Conservation (phyloP, 2,113 vertebrate species). For the Campylorhamphus procurvoides region DNA sequence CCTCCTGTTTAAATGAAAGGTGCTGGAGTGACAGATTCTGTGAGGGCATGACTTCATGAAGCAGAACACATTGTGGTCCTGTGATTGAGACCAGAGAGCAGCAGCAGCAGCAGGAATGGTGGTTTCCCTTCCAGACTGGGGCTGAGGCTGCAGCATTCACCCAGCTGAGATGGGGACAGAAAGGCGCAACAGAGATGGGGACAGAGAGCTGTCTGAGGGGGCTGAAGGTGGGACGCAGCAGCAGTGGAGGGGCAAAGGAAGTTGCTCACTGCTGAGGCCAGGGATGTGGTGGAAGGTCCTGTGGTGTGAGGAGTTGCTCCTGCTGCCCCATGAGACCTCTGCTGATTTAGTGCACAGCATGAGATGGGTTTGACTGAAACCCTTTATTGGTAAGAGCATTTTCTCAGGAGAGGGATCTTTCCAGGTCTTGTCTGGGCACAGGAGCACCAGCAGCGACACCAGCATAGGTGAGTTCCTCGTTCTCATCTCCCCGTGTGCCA, state of each 20-base stretch:
- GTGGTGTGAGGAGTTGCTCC: background rate
- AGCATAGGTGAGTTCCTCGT: no score
- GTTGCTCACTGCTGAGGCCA: accelerated
- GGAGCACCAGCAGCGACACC: no score
- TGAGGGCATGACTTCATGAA: no score
- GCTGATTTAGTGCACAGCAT: background rate
- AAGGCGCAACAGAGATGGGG: no score
- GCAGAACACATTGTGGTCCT: no score
- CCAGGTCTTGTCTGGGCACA: no score
- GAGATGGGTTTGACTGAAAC: accelerated
- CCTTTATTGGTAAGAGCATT: background rate
- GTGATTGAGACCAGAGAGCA: background rate
- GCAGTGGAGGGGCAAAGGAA: background rate
- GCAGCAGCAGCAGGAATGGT: background rate
- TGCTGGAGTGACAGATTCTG: no score
- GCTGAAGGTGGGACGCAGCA: background rate
- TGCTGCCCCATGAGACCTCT: background rate
- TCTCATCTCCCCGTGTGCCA: no score
- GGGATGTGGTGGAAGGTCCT: background rate
- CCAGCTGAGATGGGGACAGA: background rate
- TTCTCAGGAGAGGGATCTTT: background rate
- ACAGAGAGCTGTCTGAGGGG: background rate
- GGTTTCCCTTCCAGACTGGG: background rate
- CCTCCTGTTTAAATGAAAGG: no score
- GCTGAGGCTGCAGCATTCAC: background rate